Evolutionary conservation across 2,797 vertebrate species (phyloP).

Genomic region (Enteromius treurensis): DNA sequence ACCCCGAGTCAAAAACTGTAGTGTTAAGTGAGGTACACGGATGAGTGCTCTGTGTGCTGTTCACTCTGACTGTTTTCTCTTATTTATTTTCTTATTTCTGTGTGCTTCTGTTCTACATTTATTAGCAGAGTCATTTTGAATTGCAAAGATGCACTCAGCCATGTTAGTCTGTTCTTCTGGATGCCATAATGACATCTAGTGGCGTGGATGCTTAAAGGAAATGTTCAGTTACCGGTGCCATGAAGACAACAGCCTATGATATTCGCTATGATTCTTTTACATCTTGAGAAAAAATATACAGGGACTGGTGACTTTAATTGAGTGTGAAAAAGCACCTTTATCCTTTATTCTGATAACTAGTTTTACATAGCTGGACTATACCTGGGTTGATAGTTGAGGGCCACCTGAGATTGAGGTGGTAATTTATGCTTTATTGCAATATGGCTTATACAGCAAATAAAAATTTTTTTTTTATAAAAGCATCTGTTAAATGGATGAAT

Average conservation of each 20-base stretch:
- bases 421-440: too few species aligned
- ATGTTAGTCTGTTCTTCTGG: not conserved
- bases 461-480: too few species aligned
- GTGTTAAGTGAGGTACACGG: conserved; percentile 76
- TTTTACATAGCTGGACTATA: not conserved
- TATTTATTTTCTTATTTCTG: not conserved
- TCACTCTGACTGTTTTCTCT: conserved; percentile 12
- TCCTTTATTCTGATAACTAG: not conserved
- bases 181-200: not conserved
- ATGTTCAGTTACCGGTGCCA: not conserved
- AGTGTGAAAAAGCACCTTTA: not conserved
- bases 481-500: too few species aligned
- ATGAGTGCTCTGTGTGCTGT: conserved; percentile 59
- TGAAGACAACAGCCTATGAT: not conserved
- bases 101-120: conserved; percentile 2
- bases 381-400: not conserved
- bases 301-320: not conserved
- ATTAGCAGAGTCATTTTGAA: not conserved
- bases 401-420: not conserved
- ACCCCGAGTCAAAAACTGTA: conserved; percentile 65
- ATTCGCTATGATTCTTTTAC: not conserved
- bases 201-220: not conserved
- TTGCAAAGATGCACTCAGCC: not conserved
- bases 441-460: too few species aligned
- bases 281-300: not conserved